Conservation (phyloP, 2,113 vertebrate genomes). For the Anolis sagrei region DNA sequence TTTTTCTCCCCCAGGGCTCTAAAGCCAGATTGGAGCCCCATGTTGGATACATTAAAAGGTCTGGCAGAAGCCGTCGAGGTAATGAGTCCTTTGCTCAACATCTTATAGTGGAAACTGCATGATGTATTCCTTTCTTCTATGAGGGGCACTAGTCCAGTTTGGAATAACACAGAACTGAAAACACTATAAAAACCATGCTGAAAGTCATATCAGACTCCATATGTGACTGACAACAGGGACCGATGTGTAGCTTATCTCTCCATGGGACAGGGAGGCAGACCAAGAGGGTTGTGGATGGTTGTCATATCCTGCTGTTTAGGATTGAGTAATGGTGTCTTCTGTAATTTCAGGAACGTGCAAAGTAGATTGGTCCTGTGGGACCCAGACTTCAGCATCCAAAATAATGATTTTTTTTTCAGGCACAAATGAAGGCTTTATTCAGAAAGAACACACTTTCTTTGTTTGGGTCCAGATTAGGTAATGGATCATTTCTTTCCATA, state of each 20-base stretch:
- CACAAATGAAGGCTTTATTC: not conserved
- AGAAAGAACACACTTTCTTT: not conserved
- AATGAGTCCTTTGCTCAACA: not conserved
- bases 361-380: not conserved
- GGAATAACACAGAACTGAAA: not conserved
- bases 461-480: not conserved
- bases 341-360: not conserved
- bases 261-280: not conserved
- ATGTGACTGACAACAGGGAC: not conserved
- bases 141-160: not conserved
- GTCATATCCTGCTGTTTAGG: not conserved
- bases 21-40: slow-evolving; percentile 29
- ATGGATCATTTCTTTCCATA: not conserved
- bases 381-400: not conserved
- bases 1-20: slow-evolving; percentile 37
- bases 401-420: not conserved
- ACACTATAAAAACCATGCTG: not conserved
- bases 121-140: not conserved
- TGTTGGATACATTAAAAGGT: slow-evolving; percentile 10
- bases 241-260: not conserved
- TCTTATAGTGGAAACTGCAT: slow-evolving; percentile 37
- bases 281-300: not conserved
- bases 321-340: not conserved
- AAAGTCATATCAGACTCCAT: not conserved
- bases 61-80: slow-evolving; percentile 6